Conservation (phyloP, 1,140 invertebrate genomes). For the Anastrepha ludens region DNA sequence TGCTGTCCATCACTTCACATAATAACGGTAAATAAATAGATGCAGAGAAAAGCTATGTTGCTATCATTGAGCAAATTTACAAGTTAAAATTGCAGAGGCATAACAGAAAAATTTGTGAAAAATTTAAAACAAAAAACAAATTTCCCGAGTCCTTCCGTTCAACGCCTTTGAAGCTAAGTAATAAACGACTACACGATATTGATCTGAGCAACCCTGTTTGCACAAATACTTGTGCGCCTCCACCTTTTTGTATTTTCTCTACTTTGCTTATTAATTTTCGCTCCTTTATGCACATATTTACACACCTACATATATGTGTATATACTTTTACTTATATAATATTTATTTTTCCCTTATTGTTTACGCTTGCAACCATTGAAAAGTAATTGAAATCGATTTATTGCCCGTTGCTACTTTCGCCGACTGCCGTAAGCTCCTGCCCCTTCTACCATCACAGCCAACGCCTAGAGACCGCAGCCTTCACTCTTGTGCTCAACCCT, state of each 20-base stretch:
- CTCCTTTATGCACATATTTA: not conserved
- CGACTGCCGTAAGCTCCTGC: too few relatives aligned
- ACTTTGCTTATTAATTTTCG: not conserved
- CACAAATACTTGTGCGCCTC: too few relatives aligned
- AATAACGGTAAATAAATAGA: not conserved
- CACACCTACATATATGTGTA: not conserved
- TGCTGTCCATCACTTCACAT: not conserved
- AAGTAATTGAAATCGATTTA: slow-evolving; percentile 38
- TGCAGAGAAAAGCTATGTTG: not conserved
- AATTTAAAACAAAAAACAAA: not conserved
- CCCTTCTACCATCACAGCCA: not conserved
- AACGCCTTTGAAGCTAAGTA: not conserved
- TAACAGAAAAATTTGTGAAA: not conserved
- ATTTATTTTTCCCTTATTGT: not conserved
- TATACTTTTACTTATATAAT: not conserved
- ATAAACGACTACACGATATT: not conserved
- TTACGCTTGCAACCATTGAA: not conserved
- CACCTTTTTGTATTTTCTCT: not conserved
- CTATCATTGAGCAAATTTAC: slow-evolving; percentile 1
- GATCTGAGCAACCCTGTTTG: too few relatives aligned
- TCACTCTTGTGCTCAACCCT: not conserved
- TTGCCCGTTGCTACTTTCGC: slow-evolving; percentile 21
- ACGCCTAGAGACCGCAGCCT: not conserved
- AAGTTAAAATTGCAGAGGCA: not conserved
- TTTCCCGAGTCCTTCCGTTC: not conserved